Conservation (phyloP, 1,140 invertebrate genomes). For the Drosophila funebris region DNA sequence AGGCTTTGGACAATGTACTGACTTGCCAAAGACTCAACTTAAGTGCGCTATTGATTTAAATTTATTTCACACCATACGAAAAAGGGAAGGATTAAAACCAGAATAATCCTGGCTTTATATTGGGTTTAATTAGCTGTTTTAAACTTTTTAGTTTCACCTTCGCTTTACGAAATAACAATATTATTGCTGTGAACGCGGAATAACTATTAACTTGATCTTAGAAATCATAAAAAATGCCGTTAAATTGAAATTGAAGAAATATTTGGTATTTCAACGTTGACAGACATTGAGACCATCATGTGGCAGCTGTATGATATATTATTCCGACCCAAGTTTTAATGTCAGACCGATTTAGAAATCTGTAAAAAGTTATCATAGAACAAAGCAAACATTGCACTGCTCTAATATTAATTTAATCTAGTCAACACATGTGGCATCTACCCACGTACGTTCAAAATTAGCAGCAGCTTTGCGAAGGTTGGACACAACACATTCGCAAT, state of each 20-base stretch:
- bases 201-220: conserved; percentile 2
- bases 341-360: conserved; percentile 11
- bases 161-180: neutral
- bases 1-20: conserved; percentile 5
- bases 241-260: neutral
- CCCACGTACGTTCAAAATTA: neutral
- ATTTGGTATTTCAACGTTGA: neutral
- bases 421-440: neutral
- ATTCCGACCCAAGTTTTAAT: no score
- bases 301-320: no score
- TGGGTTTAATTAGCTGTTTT: conserved; percentile 19
- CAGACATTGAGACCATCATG: no score
- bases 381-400: conserved; percentile 1
- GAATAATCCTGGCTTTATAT: conserved; percentile 26
- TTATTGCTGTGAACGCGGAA: conserved; percentile 29
- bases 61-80: conserved; percentile 16
- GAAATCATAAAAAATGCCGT: neutral
- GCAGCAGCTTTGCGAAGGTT: neutral
- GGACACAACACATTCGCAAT: neutral
- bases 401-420: conserved; percentile 7
- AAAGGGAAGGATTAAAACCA: conserved; percentile 2
- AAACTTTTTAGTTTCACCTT: conserved; percentile 18
- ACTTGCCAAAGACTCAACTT: conserved; percentile 26
- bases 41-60: conserved; percentile 33
- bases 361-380: neutral